Base-by-base conservation (phyloP, 2,888 invertebrate species). In the Torymus auratus region DNA sequence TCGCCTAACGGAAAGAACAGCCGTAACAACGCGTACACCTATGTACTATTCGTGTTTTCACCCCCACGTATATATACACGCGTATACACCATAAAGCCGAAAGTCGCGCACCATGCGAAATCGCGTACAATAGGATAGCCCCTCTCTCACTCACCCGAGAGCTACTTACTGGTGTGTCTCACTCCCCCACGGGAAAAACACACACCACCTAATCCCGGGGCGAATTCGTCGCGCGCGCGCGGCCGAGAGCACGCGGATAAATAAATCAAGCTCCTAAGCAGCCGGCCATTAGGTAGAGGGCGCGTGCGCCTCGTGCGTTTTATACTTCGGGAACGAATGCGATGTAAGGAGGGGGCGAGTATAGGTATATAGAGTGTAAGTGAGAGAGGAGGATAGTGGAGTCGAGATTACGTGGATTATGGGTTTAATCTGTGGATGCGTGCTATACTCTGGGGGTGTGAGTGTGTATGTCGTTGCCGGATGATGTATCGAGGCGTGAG, bases 221-320 rank as follows among this genome's bases (percentile, higher is more conserved):
- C 85, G 86, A 85, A 90, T 91, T 90, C 90, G 90, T 88, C 88
- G 88, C 87, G 89, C 88, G 88, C 88, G 88, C 87, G 89, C 88
- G 86, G 87, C 28, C 28, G 28, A 28, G 28, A 28, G 82, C 87
- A 86, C 88, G 88, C 84, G 86, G 87, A 89, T 89, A 90, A 90
- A 91, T 91, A 90, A 91, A 91, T 91, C 90, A 89, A 87, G 82
- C 88, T 87, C 87, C 87, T 89, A 89, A 89, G 89, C 87, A 90
- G 88, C 85, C 84, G 82, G 82, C 87, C 86, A 87, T 88, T 88
- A 88, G 86, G 86, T 88, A 88, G 86, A 86, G 87, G 84, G 83
- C 56, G 50, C 70, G 70, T 60, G 70, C 50, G 73, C 7, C 53
- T 17, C 55, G 58, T 28, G n/a, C 64, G 58, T 50, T 74, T 74